These are phyloP conservation scores for Threskiornis aethiopicus DNA, from an alignment of 2,797 vertebrate genomes.

Conservation along the genomic window DNA sequence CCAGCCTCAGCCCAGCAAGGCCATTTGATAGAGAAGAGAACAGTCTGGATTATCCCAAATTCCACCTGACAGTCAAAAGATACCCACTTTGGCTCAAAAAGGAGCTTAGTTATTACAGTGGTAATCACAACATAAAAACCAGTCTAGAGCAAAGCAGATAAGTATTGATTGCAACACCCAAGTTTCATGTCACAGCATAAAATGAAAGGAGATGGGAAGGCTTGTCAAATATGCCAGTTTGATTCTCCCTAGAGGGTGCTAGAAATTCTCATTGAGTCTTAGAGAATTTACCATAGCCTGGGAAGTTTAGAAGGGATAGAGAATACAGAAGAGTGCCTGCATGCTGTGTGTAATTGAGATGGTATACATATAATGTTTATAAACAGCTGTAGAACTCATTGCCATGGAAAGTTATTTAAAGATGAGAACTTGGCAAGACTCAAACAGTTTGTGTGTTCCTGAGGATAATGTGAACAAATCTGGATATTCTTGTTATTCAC, in stretches of 20 bases:
- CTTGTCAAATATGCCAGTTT: constrained; percentile 38
- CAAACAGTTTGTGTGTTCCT: constrained; percentile 12
- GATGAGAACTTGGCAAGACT: constrained; percentile 12
- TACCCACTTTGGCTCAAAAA: not conserved
- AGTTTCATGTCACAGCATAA: constrained; percentile 43
- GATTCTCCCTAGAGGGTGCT: constrained; percentile 33
- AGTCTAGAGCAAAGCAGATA: constrained; percentile 44
- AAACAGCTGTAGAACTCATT: constrained; percentile 47
- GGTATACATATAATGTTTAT: constrained; percentile 36
- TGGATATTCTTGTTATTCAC: constrained; percentile 54
- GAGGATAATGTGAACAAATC: constrained; percentile 58
- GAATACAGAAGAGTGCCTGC: not conserved
- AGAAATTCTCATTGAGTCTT: constrained; percentile 42
- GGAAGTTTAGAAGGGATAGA: not conserved
- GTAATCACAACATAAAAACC: constrained; percentile 2
- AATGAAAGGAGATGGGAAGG: constrained; percentile 29
- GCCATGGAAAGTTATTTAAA: constrained; percentile 55
- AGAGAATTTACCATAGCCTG: not conserved
- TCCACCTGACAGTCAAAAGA: not conserved
- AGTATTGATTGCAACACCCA: constrained; percentile 54
- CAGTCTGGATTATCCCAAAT: not conserved
- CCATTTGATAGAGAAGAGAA: not conserved
- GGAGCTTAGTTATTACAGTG: not conserved
- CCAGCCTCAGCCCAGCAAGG: not conserved
- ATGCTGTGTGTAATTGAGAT: constrained; percentile 24